Evolutionary conservation across 1,140 invertebrate genomes (phyloP), one percentile per base, ranked within the genome.

Genomic region (Agrypnia vestita): DNA sequence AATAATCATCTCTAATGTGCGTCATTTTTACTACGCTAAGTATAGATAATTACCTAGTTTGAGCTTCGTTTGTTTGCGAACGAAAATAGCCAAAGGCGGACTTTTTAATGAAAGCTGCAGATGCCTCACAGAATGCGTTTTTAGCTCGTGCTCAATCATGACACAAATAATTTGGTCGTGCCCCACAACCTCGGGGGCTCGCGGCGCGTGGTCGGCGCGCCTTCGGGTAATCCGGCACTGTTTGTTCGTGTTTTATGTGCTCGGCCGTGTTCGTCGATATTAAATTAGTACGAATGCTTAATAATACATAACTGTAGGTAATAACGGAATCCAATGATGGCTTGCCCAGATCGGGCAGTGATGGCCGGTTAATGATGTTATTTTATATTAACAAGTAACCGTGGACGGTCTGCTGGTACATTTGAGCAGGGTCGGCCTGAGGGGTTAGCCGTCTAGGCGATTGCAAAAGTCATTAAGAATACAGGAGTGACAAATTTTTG

Each of bases 291-390:
- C 35, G n/a, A 35, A 35, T 64, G 13, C 25, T 64, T 64, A 8
- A 35, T 25, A 64, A 43, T n/a, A 64, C 10, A 64, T 35, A 62
- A 62, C 59, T 62, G 59, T 43, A 43, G 59, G 25, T 64, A 43
- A 64, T 64, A 64, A 64, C 61, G 61, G 21, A 35, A 35, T 43
- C 10, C 10, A 13, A 43, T 64, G 25, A 43, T 64, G 21, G 11
- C 61, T n/a, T n/a, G n/a, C n/a, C n/a, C 13, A 43, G n/a, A 4
- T 9, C 35, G 15, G 13, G 25, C 25, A 35, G 25, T 35, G 6
- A n/a, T n/a, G n/a, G n/a, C n/a, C n/a, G n/a, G 1, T 35, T 35
- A 35, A 35, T 35, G 1, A 35, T 35, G 25, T 35, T 35, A 35
- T 35, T 35, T 35, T 35, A 6, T 35, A 35, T 35, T 35, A 35